Base-by-base conservation (phyloP, 2,888 invertebrate genomes). In the Caenorhabditis macrosperma region DNA sequence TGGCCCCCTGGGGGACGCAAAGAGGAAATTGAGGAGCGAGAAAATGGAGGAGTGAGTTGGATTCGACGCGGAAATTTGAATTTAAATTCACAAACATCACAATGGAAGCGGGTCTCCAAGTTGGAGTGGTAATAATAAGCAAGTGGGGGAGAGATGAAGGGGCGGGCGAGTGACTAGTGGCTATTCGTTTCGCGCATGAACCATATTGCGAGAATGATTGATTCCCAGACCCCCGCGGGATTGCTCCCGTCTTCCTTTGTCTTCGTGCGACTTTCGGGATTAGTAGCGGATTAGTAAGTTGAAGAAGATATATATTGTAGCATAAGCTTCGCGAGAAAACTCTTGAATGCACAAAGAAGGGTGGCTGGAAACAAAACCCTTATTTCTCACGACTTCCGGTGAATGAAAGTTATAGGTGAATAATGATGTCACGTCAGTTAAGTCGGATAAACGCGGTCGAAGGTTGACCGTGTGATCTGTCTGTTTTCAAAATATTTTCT, bases 21-120 rank as follows among this genome's bases (percentile, higher is more conserved):
- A 61, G 33, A 46, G 61, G 61, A 61, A 61, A 61, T 61, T 61
- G 61, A 61, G 61, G 28, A 46, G 61, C 30, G 20, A 6, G 38
- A 41, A 46, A 24, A 33, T 22, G 12, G 38, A 59, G 26, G 41
- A 41, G 15, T 20, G 63, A 63, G 48, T 41, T 26, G n/a, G n/a
- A n/a, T n/a, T n/a, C n/a, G 38, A 44, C 22, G 7, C 10, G 59
- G 6, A 52, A 52, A 52, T 52, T 52, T 52, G 52, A 52, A 52
- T 52, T 52, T n/a, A 28, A 26, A 52, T 52, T 12, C 46, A 20
- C 46, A 46, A 46, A 46, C 17, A 46, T 46, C 4, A 10, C 46
- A 50, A 50, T 24, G 35, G 12, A 20, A 57, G 33, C 28, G 20
- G 22, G 10, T 3, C 4, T 26, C 33, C 20, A 48, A 48, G 24